phyloP scores from a whole-genome alignment of 2,888 invertebrate genomes.

The Antitype chi region DNA sequence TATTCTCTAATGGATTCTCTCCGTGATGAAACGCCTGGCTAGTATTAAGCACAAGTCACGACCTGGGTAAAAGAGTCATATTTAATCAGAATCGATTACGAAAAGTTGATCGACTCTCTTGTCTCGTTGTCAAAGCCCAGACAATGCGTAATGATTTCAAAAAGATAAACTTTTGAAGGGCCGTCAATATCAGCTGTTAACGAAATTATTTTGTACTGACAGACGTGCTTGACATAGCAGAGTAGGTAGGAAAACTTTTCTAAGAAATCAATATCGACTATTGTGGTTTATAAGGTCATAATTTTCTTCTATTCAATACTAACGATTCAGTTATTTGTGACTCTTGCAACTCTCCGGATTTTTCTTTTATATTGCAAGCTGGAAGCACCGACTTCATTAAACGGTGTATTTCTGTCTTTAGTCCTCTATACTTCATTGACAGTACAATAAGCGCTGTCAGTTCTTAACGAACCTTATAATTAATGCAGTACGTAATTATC shows the following conservation, averaged over 20 bases:
- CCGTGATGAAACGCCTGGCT: constrained; percentile 74
- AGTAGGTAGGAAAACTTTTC: constrained; percentile 36
- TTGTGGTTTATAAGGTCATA: constrained; percentile 31
- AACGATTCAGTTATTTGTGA: background rate
- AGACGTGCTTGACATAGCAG: constrained; percentile 12
- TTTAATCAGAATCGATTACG: constrained; percentile 76
- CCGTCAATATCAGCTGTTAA: constrained; percentile 58
- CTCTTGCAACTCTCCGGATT: background rate
- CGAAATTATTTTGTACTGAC: constrained; percentile 43
- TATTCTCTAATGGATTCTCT: constrained; percentile 47
- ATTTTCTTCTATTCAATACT: constrained; percentile 13
- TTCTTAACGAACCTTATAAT: constrained; percentile 18
- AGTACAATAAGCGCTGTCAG: background rate
- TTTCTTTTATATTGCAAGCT: background rate
- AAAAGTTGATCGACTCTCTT: constrained; percentile 72
- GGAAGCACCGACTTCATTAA: too few species aligned
- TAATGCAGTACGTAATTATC: constrained; percentile 1
- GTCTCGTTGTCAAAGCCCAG: constrained; percentile 65
- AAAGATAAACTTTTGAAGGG: constrained; percentile 59
- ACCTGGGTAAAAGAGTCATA: constrained; percentile 72
- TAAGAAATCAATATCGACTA: constrained; percentile 23
- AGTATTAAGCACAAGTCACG: constrained; percentile 73
- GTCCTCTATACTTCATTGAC: constrained; percentile 4
- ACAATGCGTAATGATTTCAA: constrained; percentile 62
- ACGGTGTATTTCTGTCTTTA: background rate